Conservation (phyloP, 1,140 invertebrate species). For the Saccostrea cuccullata region DNA sequence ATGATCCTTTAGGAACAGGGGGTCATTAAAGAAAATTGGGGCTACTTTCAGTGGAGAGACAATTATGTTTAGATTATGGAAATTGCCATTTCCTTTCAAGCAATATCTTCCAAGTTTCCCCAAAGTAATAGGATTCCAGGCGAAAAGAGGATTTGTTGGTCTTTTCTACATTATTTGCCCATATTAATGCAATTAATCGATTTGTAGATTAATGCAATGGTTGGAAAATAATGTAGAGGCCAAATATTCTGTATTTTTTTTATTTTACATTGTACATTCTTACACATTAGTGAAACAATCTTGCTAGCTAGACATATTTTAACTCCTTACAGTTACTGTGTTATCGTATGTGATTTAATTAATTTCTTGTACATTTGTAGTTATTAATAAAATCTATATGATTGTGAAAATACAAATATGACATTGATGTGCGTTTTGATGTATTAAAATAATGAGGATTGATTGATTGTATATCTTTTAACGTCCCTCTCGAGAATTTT, state of each 20-base stretch:
- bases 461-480: no score
- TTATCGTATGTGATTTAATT: no score
- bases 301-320: no score
- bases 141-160: not conserved
- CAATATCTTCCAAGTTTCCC: not conserved
- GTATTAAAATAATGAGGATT: no score
- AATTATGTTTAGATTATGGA: conserved; percentile 17
- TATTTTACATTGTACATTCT: no score
- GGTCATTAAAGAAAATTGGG: not conserved
- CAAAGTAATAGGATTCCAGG: not conserved
- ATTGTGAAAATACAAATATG: no score
- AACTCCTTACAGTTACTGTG: no score
- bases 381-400: no score
- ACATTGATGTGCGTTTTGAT: no score
- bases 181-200: conserved; percentile 7
- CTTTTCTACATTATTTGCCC: not conserved
- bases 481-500: no score
- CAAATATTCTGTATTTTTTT: not conserved
- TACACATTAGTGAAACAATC: no score
- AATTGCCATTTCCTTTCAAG: not conserved
- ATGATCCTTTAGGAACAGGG: not conserved
- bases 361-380: no score
- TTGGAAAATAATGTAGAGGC: not conserved
- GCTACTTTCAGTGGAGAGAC: not conserved
- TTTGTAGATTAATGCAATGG: not conserved